Evolutionary conservation across 1,140 invertebrate species (phyloP).

Genomic region (Cecropterus lyciades): DNA sequence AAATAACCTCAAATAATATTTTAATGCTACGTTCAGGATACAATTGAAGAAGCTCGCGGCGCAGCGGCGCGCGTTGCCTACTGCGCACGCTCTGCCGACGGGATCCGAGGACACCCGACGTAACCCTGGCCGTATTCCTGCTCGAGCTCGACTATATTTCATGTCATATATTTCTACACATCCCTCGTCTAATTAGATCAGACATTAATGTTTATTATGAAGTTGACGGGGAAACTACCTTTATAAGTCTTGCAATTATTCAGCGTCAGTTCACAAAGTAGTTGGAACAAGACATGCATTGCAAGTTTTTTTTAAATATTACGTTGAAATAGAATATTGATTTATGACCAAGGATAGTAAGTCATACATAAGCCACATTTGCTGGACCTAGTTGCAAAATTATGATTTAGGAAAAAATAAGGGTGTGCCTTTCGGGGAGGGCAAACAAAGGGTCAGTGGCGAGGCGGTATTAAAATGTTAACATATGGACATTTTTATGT

Average conservation of each 20-base stretch:
- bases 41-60: constrained; percentile 62
- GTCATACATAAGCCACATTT: constrained; percentile 1
- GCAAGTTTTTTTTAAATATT: neutral
- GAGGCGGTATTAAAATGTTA: constrained; percentile 17
- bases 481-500: constrained; percentile 18
- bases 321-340: constrained; percentile 12
- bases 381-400: constrained; percentile 8
- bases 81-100: constrained; percentile 67
- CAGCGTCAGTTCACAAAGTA: neutral
- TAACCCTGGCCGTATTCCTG: constrained; percentile 41
- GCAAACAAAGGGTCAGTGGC: constrained; percentile 16
- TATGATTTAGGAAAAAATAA: constrained; percentile 22
- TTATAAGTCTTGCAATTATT: too few relatives aligned
- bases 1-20: constrained; percentile 82
- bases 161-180: constrained; percentile 17
- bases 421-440: constrained; percentile 1
- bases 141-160: constrained; percentile 26
- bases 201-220: neutral
- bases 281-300: neutral
- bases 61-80: constrained; percentile 52
- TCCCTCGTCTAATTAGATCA: constrained; percentile 20
- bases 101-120: constrained; percentile 49
- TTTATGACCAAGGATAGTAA: constrained; percentile 6
- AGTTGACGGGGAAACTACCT: too few relatives aligned
- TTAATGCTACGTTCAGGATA: constrained; percentile 75